Evolutionary conservation across 2,888 invertebrate species (phyloP).

Genomic region (Lithophane leautieri): DNA sequence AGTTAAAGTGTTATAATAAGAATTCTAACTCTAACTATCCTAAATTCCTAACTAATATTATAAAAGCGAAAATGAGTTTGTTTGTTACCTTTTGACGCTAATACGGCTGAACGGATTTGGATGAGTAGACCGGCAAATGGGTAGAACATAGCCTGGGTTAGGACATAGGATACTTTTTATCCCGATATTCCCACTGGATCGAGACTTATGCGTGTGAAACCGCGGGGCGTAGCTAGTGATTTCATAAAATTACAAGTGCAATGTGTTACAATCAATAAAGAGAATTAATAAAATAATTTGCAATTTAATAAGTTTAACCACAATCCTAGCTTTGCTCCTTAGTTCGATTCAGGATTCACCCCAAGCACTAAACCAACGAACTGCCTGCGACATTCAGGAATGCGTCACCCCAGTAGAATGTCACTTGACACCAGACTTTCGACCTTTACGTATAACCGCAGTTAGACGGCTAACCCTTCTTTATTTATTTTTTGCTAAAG

Average conservation of each 20-base stretch:
- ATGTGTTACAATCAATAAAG: neutral
- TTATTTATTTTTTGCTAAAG: constrained; percentile 33
- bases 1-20: neutral
- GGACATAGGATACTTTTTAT: too few species aligned
- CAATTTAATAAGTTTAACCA: neutral
- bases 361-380: neutral
- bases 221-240: neutral
- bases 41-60: too few species aligned
- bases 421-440: constrained; percentile 73
- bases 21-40: too few species aligned
- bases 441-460: constrained; percentile 59
- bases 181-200: too few species aligned
- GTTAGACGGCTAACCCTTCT: constrained; percentile 39
- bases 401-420: constrained; percentile 74
- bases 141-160: too few species aligned
- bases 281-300: neutral
- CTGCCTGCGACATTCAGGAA: constrained; percentile 63
- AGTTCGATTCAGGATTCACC: neutral
- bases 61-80: too few species aligned
- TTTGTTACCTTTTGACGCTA: too few species aligned
- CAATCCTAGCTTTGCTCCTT: neutral
- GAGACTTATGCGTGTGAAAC: too few species aligned
- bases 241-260: neutral
- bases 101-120: too few species aligned
- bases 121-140: too few species aligned